Percentiles rank a stretch among this genome's conserved stretches.
Evolutionary conservation across 2,797 vertebrate genomes (phyloP).

Genomic region (Lepilemur septentrionalis): DNA sequence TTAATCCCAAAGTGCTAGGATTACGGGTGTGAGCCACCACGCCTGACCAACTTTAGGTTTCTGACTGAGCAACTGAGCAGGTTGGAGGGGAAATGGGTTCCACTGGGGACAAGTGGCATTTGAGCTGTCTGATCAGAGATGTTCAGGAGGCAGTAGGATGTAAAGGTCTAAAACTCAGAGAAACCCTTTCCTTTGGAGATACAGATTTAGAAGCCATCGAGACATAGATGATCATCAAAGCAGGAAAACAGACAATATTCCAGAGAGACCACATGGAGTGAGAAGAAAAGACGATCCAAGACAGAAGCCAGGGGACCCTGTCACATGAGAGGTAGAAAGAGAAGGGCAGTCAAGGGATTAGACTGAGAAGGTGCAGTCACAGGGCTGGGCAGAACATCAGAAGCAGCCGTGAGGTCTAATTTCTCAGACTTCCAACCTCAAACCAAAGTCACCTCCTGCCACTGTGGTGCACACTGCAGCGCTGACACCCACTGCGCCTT

Average conservation of each 20-base stretch:
- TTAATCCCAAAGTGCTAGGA: not conserved
- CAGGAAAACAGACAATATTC: not conserved
- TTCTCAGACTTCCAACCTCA: not conserved
- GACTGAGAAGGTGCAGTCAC: not conserved
- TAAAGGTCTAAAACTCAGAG: not conserved
- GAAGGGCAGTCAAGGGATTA: not conserved
- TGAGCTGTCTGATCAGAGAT: not conserved
- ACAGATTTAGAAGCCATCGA: not conserved
- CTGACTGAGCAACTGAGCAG: not conserved
- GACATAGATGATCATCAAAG: not conserved
- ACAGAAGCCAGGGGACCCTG: not conserved
- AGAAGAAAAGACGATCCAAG: not conserved
- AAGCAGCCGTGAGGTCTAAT: not conserved
- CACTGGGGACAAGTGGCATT: not conserved
- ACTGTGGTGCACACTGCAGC: not conserved
- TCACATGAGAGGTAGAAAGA: not conserved
- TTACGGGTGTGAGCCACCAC: not conserved
- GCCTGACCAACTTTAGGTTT: not conserved
- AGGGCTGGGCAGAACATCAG: not conserved
- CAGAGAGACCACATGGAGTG: not conserved
- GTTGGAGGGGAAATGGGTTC: not conserved
- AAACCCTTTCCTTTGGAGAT: not conserved
- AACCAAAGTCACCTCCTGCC: not conserved
- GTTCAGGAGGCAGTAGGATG: not conserved
- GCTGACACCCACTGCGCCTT: rapidly evolving